Evolutionary conservation across 2,113 vertebrate species (phyloP).

Genomic region (Emydura subglobosa): DNA sequence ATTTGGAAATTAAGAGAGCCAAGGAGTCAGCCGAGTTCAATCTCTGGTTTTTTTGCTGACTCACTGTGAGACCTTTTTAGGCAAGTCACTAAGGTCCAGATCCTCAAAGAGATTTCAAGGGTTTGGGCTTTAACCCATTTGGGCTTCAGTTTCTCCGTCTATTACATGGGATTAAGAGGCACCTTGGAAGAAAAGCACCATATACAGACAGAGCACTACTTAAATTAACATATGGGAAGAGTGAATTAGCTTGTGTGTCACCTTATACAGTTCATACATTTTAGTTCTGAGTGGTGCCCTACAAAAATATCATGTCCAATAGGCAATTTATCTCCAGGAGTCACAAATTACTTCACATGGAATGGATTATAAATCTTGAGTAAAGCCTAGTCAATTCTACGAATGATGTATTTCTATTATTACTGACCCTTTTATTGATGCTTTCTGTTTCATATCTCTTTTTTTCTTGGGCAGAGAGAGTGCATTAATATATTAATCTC

Average conservation of each 20-base stretch:
- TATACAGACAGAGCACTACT: neutral
- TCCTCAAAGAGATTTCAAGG: neutral
- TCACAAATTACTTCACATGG: conserved; percentile 59
- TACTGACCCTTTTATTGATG: conserved; percentile 74
- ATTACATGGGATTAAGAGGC: neutral
- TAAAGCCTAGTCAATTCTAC: conserved; percentile 69
- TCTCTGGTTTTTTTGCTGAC: neutral
- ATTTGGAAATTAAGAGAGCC: neutral
- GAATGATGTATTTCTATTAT: conserved; percentile 77
- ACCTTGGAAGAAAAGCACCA: neutral
- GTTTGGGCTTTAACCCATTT: neutral
- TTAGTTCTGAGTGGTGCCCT: conserved; percentile 45
- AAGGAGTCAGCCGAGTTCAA: neutral
- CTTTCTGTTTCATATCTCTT: conserved; percentile 40
- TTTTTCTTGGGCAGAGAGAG: neutral
- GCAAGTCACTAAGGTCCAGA: neutral
- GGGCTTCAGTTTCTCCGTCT: neutral
- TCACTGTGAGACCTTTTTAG: neutral
- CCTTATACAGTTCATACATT: neutral
- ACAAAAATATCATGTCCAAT: conserved; percentile 31
- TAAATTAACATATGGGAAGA: neutral
- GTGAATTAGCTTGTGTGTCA: neutral
- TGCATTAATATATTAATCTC: conserved; percentile 52
- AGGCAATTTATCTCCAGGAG: conserved; percentile 59
- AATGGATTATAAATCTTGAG: conserved; percentile 74